Percentiles rank a stretch among this genome's conserved stretches.
Conservation (phyloP, 2,888 invertebrate genomes). For the Hyposoter didymator region DNA sequence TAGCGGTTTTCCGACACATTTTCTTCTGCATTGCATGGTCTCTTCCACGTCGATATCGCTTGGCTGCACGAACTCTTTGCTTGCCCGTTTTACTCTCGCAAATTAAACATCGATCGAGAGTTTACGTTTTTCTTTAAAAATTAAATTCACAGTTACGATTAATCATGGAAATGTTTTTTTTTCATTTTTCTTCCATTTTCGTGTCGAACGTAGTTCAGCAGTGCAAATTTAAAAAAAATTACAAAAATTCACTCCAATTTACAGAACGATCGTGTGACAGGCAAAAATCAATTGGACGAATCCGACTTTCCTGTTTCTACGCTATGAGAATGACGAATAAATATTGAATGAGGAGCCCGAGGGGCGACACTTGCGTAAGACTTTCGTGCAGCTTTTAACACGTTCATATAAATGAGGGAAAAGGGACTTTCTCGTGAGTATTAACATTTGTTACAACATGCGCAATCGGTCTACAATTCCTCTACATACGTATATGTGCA, state of each 20-base stretch:
- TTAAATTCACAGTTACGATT: not conserved
- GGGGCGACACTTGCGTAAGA: conserved; percentile 17
- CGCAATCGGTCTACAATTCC: not conserved
- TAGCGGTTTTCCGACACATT: conserved; percentile 9
- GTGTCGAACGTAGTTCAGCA: not conserved
- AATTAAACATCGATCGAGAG: not conserved
- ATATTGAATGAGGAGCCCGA: not conserved
- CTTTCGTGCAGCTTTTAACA: not conserved
- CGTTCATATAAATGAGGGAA: conserved; percentile 3
- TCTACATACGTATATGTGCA: not conserved
- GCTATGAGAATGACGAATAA: not conserved
- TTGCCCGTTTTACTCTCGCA: too few species aligned
- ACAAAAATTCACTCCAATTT: not conserved
- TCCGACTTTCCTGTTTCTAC: not conserved
- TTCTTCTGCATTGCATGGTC: not conserved
- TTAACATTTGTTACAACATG: conserved; percentile 44
- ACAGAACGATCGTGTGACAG: not conserved
- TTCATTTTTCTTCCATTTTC: not conserved
- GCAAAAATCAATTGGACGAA: not conserved
- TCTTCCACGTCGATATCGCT: not conserved
- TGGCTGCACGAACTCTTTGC: not conserved
- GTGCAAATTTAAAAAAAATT: too few species aligned
- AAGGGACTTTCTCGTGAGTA: conserved; percentile 9
- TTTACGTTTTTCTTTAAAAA: not conserved
- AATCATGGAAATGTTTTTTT: not conserved